Conservation (phyloP, 1,140 invertebrate species). For the Chrysopa pallens region DNA sequence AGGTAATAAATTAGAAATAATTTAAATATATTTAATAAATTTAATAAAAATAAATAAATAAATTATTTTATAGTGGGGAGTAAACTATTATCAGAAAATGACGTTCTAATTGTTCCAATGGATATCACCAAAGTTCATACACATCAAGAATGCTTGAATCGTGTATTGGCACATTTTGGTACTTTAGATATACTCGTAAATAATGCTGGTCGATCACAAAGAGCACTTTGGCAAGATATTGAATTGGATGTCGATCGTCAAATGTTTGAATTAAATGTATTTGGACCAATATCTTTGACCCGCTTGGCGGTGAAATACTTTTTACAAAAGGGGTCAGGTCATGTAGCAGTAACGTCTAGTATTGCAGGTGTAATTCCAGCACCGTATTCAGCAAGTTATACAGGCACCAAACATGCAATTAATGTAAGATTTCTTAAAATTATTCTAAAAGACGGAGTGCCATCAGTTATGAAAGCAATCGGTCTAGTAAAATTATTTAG, state of each 20-base stretch:
- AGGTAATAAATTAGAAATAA: too few relatives aligned
- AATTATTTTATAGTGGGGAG: too few relatives aligned
- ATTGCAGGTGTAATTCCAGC: constrained; percentile 46
- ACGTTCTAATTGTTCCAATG: constrained; percentile 52
- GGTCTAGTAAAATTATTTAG: too few relatives aligned
- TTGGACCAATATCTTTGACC: constrained; percentile 51
- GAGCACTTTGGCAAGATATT: constrained; percentile 58
- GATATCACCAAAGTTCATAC: constrained; percentile 42
- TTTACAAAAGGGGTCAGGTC: constrained; percentile 36
- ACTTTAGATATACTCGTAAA: constrained; percentile 60
- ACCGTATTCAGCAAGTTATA: constrained; percentile 61
- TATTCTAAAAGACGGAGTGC: background rate
- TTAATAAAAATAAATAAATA: too few relatives aligned
- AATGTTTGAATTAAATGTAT: constrained; percentile 69
- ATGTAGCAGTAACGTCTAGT: constrained; percentile 56
- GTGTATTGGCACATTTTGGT: constrained; percentile 53
- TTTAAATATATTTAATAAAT: too few relatives aligned
- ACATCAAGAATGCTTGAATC: constrained; percentile 42
- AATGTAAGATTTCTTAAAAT: constrained; percentile 32
- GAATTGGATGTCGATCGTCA: constrained; percentile 56
- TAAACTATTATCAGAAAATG: constrained; percentile 15
- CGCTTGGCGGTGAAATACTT: constrained; percentile 50
- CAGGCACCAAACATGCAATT: constrained; percentile 62
- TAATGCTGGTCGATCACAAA: constrained; percentile 67
- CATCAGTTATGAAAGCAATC: too few relatives aligned